Evolutionary conservation across 2,888 invertebrate species (phyloP), one percentile per base, ranked within the genome.

Genomic region (Sepioteuthis lessoniana): DNA sequence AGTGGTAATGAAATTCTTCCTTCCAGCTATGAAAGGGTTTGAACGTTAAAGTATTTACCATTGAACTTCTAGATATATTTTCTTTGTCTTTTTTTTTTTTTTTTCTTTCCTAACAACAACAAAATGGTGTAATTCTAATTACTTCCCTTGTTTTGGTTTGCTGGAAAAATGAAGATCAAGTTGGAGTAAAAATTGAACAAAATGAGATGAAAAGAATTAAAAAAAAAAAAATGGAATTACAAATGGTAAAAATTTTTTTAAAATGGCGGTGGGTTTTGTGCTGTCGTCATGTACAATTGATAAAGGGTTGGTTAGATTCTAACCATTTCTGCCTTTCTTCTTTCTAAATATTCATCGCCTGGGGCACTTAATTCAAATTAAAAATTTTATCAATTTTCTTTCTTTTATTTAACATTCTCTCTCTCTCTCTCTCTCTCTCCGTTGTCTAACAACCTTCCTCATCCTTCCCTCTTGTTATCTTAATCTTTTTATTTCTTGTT

Each of bases 101-200:
- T 25, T 21, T 5, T 28, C 25, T 28, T 5, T 0, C 25, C 0
- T 25, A 76, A 76, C 16, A 76, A 76, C 0, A 31, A 1, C n/a
- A 76, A 42, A 42, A 42, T 42, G 19, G 10, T 76, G 76, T 16
- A 76, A 35, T 76, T 76, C 76, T 76, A n/a, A 76, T 76, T 76
- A 76, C 76, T 35, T n/a, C 76, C 76, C 76, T 76, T 76, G 76
- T 76, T 76, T 76, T 76, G 76, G 76, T 76, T 76, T 76, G 76
- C 0, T 76, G 35, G 76, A 76, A 76, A 76, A 76, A 16, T 35
- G 3, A 76, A 76, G n/a, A 76, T 76, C n/a, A 35, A 76, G 76
- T 35, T 35, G 76, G 16, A n/a, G 8, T 76, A 76, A 76, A n/a
- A 76, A 10, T n/a, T 1, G n/a, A 76, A 8, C 10, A 76, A 35